Evolutionary conservation across 2,113 vertebrate genomes (phyloP), one percentile per base, ranked within the genome.

Genomic region (Ia io): DNA sequence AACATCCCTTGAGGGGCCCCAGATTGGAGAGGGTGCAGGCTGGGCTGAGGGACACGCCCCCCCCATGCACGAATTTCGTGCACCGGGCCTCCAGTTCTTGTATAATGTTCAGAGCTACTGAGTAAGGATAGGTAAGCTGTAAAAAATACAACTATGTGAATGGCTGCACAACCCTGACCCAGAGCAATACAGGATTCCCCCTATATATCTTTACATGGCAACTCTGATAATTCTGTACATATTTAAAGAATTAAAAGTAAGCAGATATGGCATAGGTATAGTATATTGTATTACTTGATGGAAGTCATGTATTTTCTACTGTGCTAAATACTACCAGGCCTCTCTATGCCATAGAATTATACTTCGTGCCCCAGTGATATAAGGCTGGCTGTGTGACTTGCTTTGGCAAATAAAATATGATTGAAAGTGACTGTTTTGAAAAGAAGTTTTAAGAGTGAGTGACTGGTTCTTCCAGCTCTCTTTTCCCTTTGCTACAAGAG

Each of bases 171-270:
- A 9, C 40, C 25, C 20, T 11, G 49, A 2, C 56, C 44, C 32
- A 95, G 37, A 83, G 13, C 35, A 37, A 3, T 59, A 44, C 3
- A 53, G 22, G 44, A 79, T 17, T 37, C 17, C 47, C 40, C 49
- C 28, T 77, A 82, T 3, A 91, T 35, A 90, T 69, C n/a, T 49
- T 42, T 77, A 11, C 11, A 59, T 23, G 67, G 12, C 40, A 65
- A 30, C 11, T 6, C 35, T 61, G 49, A 28, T 69, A 84, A 92
- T 63, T 94, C 6, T 70, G 20, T 70, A 44, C 63, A 44, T 51
- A 63, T 61, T 95, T 42, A 51, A 91, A 79, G 6, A 83, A 69
- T 69, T 90, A 40, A 51, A 84, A 95, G 88, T 65, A 84, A 90
- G 59, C 82, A 92, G 44, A 42, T 67, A 80, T 71, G 49, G 73